phyloP scores from a whole-genome alignment of 2,797 vertebrate species.

The Lithobates pipiens region DNA sequence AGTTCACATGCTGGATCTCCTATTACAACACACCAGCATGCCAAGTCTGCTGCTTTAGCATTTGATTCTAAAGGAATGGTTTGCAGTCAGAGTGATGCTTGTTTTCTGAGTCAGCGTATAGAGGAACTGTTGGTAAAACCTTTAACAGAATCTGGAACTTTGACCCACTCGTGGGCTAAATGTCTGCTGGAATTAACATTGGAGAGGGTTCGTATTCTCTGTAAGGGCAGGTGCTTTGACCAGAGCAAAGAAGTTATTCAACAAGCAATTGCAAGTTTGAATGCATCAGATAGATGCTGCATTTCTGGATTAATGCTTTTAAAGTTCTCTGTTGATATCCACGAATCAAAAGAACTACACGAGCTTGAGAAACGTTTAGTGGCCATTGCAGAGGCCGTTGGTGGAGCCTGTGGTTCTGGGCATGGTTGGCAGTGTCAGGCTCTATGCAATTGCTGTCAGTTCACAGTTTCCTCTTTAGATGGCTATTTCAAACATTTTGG shows the following conservation, averaged over 20 bases:
- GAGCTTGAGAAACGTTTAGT: constrained; percentile 66
- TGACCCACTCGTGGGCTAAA: constrained; percentile 45
- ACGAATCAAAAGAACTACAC: constrained; percentile 32
- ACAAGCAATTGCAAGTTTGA: constrained; percentile 63
- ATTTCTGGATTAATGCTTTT: constrained; percentile 69
- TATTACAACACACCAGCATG: constrained; percentile 67
- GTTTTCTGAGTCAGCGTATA: constrained; percentile 74
- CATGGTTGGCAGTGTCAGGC: constrained; percentile 68
- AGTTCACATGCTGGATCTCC: constrained; percentile 63
- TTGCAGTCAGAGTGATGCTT: constrained; percentile 71
- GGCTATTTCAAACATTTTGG: constrained; percentile 5
- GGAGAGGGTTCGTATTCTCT: constrained; percentile 76
- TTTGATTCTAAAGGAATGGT: constrained; percentile 70
- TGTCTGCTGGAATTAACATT: constrained; percentile 79
- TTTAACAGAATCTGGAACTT: neutral
- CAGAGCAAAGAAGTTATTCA: constrained; percentile 69
- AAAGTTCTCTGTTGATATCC: constrained; percentile 73
- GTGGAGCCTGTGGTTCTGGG: constrained; percentile 56
- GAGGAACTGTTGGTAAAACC: constrained; percentile 60
- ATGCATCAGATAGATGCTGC: neutral
- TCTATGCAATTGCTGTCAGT: constrained; percentile 80
- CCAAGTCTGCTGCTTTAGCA: constrained; percentile 69
- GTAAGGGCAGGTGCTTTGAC: constrained; percentile 70
- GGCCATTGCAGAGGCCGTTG: constrained; percentile 74
- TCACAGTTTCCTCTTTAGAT: constrained; percentile 76